Percentiles rank a stretch among this genome's conserved stretches.
Conservation (phyloP, 2,797 vertebrate species). For the Xenopus petersii region DNA sequence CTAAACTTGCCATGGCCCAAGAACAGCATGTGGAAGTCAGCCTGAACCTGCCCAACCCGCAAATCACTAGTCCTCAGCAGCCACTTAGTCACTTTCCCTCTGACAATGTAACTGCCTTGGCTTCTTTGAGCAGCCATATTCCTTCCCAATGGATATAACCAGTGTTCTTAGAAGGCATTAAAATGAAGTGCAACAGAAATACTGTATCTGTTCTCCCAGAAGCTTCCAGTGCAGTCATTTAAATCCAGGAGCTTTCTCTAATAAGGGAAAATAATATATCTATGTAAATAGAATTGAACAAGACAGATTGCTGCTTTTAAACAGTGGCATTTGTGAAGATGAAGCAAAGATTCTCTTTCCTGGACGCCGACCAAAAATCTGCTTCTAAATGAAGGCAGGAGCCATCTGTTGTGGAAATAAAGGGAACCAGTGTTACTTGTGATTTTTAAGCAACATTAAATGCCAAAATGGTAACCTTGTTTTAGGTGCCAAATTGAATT, state of each 20-base stretch:
- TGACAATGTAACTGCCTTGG: too few species aligned
- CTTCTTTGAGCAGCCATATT: too few species aligned
- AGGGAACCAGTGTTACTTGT: slow-evolving; percentile 52
- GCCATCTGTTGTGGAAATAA: slow-evolving; percentile 60
- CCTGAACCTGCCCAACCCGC: too few species aligned
- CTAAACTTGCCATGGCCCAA: too few species aligned
- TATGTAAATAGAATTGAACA: slow-evolving; percentile 37
- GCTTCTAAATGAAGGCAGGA: slow-evolving; percentile 61
- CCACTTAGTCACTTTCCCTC: too few species aligned
- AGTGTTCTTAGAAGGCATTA: too few species aligned
- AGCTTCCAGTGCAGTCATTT: background rate
- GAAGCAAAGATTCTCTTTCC: slow-evolving; percentile 59
- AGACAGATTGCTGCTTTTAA: slow-evolving; percentile 59
- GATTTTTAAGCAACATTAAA: slow-evolving; percentile 52
- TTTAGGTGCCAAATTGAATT: slow-evolving; percentile 50
- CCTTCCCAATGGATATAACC: too few species aligned
- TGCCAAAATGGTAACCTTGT: slow-evolving; percentile 53
- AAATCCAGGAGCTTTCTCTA: slow-evolving; percentile 1
- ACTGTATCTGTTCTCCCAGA: background rate
- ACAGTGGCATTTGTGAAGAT: slow-evolving; percentile 64
- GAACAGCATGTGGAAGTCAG: too few species aligned
- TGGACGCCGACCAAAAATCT: slow-evolving; percentile 62
- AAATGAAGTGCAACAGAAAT: too few species aligned
- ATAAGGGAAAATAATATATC: slow-evolving; percentile 5
- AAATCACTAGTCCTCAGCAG: too few species aligned